A percentile compares a stretch with the other conserved stretches of the same genome.
phyloP scores from a whole-genome alignment of 2,797 vertebrate genomes.

The Glyptemys insculpta region DNA sequence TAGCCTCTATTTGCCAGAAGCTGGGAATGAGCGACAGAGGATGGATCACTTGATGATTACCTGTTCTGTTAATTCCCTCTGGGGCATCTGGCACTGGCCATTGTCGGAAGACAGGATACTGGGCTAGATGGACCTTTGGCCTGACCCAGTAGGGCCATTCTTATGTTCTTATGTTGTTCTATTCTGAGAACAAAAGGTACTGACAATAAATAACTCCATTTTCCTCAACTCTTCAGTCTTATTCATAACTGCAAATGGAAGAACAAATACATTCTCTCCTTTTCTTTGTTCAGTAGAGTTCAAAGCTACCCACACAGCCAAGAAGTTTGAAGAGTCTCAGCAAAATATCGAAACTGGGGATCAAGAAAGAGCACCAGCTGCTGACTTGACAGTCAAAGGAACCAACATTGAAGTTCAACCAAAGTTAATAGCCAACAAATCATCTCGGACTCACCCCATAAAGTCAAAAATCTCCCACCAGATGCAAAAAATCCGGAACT shows the following conservation, averaged over 20 bases:
- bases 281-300: conserved; percentile 26
- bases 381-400: conserved; percentile 71
- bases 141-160: too few relatives aligned
- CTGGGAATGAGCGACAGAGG: too few relatives aligned
- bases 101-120: too few relatives aligned
- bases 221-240: neutral
- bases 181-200: neutral
- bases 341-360: conserved; percentile 18
- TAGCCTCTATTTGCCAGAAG: too few relatives aligned
- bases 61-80: too few relatives aligned
- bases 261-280: neutral
- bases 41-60: too few relatives aligned
- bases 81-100: too few relatives aligned
- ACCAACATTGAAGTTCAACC: conserved; percentile 72
- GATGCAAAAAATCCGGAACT: conserved; percentile 87
- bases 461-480: conserved; percentile 68
- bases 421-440: conserved; percentile 70
- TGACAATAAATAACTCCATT: neutral
- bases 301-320: neutral
- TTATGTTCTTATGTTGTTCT: too few relatives aligned
- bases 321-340: neutral
- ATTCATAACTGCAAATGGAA: neutral
- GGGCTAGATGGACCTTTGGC: too few relatives aligned
- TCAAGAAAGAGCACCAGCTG: neutral
- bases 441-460: conserved; percentile 21